Conservation (phyloP, 2,113 vertebrate genomes). For the Mionectes macconnelli region DNA sequence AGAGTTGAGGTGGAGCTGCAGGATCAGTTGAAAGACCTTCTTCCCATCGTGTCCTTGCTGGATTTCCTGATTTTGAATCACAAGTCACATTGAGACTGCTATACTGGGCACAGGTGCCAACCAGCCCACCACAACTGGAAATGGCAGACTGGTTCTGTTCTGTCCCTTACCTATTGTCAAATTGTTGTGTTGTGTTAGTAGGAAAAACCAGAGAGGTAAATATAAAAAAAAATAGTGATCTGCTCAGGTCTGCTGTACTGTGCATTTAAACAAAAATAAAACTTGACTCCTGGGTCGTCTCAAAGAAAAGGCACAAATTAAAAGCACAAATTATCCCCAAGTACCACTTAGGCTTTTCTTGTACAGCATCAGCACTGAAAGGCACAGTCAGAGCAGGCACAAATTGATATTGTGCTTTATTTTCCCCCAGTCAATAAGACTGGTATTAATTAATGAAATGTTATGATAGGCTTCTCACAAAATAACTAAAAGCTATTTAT, state of each 20-base stretch:
- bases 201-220: background rate
- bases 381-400: background rate
- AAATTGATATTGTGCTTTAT: background rate
- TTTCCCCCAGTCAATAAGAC: background rate
- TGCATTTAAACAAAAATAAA: constrained; percentile 8
- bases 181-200: background rate
- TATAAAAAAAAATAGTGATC: background rate
- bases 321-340: constrained; percentile 15
- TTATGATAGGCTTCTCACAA: background rate
- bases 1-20: background rate
- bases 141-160: background rate
- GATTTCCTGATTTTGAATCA: background rate
- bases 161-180: background rate
- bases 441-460: background rate
- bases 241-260: background rate
- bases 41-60: background rate
- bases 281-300: background rate
- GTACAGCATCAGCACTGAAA: background rate
- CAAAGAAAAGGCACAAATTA: background rate
- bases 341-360: background rate
- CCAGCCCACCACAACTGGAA: background rate
- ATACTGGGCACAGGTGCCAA: rapidly evolving
- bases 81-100: background rate
- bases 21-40: background rate
- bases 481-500: background rate